Percentiles rank a stretch among this genome's conserved stretches.
phyloP scores from a whole-genome alignment of 2,888 invertebrate genomes.

The Bugula neritina region DNA sequence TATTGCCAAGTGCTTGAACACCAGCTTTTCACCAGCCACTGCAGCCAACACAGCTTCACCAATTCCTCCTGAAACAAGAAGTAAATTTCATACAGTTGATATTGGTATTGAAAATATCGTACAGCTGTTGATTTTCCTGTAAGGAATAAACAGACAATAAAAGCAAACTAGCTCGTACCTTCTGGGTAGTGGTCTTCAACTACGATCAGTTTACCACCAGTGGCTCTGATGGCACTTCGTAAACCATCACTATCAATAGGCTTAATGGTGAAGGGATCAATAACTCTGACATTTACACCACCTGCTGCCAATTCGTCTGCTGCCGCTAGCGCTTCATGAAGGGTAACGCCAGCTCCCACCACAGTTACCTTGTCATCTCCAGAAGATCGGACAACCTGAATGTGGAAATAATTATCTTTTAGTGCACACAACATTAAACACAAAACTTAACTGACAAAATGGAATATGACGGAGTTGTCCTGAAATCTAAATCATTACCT shows the following conservation, averaged over 20 bases:
- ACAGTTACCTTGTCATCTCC: slow-evolving; percentile 74
- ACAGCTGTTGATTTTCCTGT: too few species aligned
- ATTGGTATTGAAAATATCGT: too few species aligned
- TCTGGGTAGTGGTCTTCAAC: slow-evolving; percentile 96
- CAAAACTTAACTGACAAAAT: too few species aligned
- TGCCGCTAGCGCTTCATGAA: slow-evolving; percentile 82
- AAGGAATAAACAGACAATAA: too few species aligned
- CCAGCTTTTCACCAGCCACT: slow-evolving; percentile 65
- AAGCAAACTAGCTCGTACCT: slow-evolving; percentile 60
- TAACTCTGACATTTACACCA: slow-evolving; percentile 68
- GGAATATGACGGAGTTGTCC: too few species aligned
- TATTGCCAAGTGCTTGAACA: slow-evolving; percentile 75
- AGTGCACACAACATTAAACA: too few species aligned
- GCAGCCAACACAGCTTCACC: slow-evolving; percentile 89
- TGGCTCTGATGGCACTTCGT: slow-evolving; percentile 68
- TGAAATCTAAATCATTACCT: too few species aligned
- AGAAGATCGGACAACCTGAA: slow-evolving; percentile 68
- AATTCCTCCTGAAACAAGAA: slow-evolving; percentile 68
- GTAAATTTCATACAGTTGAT: too few species aligned
- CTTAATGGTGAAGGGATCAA: slow-evolving; percentile 94
- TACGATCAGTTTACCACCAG: slow-evolving; percentile 76
- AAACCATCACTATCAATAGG: slow-evolving; percentile 80
- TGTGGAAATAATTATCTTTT: too few species aligned
- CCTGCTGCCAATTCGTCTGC: slow-evolving; percentile 65
- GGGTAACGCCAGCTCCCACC: slow-evolving; percentile 87